Conservation (phyloP, 2,888 invertebrate genomes). For the Microctonus aethiopoides region DNA sequence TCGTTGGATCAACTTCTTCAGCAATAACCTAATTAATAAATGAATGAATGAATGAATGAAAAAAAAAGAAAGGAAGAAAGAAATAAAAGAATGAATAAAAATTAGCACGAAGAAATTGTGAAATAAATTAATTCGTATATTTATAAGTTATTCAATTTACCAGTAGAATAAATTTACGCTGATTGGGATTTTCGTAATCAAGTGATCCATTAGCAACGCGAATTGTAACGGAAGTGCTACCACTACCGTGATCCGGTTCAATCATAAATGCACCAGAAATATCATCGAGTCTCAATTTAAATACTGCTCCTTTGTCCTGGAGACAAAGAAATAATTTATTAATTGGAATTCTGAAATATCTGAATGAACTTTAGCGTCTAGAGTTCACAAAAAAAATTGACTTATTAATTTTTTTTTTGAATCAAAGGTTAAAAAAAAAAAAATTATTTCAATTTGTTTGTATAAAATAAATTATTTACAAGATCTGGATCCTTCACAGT, state of each 20-base stretch:
- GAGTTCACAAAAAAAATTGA: no score
- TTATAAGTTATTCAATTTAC: no score
- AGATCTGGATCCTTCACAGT: slow-evolving; percentile 87
- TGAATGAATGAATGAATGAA: no score
- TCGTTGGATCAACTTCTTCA: slow-evolving; percentile 81
- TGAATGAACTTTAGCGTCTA: no score
- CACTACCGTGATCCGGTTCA: slow-evolving; percentile 82
- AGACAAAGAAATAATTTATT: background rate
- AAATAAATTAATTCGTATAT: no score
- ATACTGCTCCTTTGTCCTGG: slow-evolving; percentile 86
- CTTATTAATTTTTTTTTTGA: no score
- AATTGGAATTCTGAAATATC: no score
- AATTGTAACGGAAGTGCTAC: slow-evolving; percentile 85
- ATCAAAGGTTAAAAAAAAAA: slow-evolving; percentile 7
- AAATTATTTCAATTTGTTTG: no score
- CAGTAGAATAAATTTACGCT: slow-evolving; percentile 88
- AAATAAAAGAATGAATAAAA: background rate
- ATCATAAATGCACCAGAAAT: slow-evolving; percentile 85
- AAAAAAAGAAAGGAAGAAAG: no score
- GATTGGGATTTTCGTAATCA: slow-evolving; percentile 92
- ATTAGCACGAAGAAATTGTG: background rate
- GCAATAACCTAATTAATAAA: slow-evolving; percentile 81
- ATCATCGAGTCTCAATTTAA: slow-evolving; percentile 82
- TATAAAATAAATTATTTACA: slow-evolving; percentile 69
- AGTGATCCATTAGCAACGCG: slow-evolving; percentile 82